These are phyloP conservation scores for Chelidonichthys spinosus DNA, from an alignment of 2,797 vertebrate species.

Conservation along the genomic window DNA sequence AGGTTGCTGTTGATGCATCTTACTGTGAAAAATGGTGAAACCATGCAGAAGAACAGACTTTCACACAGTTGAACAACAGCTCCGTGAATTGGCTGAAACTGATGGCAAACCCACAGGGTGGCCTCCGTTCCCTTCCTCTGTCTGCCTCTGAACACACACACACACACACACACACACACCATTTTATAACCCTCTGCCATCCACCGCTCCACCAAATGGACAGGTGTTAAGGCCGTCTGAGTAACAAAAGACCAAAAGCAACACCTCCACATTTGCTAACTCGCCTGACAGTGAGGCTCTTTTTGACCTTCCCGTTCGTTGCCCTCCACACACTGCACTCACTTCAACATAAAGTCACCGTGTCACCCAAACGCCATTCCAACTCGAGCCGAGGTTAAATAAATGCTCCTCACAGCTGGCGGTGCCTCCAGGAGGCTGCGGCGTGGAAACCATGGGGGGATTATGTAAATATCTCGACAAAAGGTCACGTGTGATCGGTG, in stretches of 20 bases:
- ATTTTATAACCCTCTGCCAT: constrained; percentile 43
- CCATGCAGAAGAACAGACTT: neutral
- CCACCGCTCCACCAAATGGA: constrained; percentile 63
- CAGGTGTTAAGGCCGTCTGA: constrained; percentile 53
- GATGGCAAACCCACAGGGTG: constrained; percentile 37
- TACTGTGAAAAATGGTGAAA: constrained; percentile 9
- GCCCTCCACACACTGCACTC: constrained; percentile 59
- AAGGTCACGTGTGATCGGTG: constrained; percentile 71
- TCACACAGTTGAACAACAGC: neutral
- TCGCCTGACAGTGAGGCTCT: constrained; percentile 18
- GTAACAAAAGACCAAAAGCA: constrained; percentile 46
- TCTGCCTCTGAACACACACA: constrained; percentile 49
- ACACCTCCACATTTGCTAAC: constrained; percentile 71
- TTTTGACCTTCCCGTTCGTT: constrained; percentile 30
- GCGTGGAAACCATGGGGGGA: constrained; percentile 71
- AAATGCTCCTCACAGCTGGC: constrained; percentile 68
- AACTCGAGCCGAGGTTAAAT: constrained; percentile 64
- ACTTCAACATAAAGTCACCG: constrained; percentile 57
- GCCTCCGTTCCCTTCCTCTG: constrained; percentile 14
- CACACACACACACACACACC: constrained; percentile 19
- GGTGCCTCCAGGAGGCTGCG: constrained; percentile 53
- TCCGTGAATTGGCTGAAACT: constrained; percentile 24
- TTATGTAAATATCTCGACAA: constrained; percentile 77
- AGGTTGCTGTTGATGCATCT: constrained; percentile 26
- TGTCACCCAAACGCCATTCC: constrained; percentile 51